Evolutionary conservation across 2,113 vertebrate species (phyloP), one percentile per base, ranked within the genome.

Genomic region (Grantiella picta): DNA sequence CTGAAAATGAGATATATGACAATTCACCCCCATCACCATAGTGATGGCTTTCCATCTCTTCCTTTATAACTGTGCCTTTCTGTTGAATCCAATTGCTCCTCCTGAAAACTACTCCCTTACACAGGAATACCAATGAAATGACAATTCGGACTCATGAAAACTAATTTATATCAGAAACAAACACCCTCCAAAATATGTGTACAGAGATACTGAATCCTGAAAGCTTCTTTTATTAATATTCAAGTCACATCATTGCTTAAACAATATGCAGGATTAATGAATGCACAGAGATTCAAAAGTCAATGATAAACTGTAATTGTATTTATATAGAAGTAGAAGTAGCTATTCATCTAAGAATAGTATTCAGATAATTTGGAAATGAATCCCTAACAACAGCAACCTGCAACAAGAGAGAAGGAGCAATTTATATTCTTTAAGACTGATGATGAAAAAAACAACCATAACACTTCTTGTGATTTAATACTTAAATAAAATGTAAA

Each of bases 221-320:
- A 97, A 91, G 12, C 35, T 96, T 93, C 25, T 92, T 96, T 95
- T 95, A 86, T 91, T 96, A 94, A 86, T 87, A 94, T 93, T 86
- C 65, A 91, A 63, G 91, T 91, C 38, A n/a, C 52, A 92, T 92
- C 8, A 94, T 86, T 95, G 82, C 87, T 96, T 96, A 95, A 97
- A 94, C 59, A 89, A 94, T 63, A 27, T 84, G 73, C 70, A 97
- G 79, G 71, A 54, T 95, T 97, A 95, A 97, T 87, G 78, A 95
- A 94, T 89, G 82, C 56, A 92, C 59, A 90, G 79, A 96, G 53
- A 94, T 90, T 96, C 65, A 95, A 96, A 95, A 93, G 86, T 92
- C 89, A 96, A 27, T 86, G 44, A 86, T 91, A 93, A 96, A 91
- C 18, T 69, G 71, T 94, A 97, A 96, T 93, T 96, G n/a, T 92